Base-by-base conservation (phyloP, 2,797 vertebrate species). In the Masticophis lateralis region DNA sequence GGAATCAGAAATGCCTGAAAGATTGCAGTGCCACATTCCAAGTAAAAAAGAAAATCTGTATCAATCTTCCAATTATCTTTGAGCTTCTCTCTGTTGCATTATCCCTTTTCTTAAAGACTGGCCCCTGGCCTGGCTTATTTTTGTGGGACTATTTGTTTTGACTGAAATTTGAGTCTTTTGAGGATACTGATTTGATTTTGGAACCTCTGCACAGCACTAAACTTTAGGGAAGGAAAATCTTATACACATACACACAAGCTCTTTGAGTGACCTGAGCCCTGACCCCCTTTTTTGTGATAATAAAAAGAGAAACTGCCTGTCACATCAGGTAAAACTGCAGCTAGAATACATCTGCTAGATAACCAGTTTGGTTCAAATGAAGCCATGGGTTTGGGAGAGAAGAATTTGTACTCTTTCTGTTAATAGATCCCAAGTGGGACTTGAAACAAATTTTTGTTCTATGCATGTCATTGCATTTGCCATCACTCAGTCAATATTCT, bases 21-120 rank as follows among this genome's bases (percentile, higher is more conserved):
- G 0, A 1, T 93, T 69, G 69, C 69, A 1, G 60, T 4, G 7
- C 0, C 2, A 79, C 93, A 63, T 79, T 11, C 25, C 60, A 16
- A 22, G 1, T 69, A 18, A 89, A 90, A 32, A 13, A 59, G 16
- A 55, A 12, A 94, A 1, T n/a, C 43, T 89, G 13, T 0, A 20
- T 94, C 94, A 92, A 74, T 10, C n/a, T 90, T 66, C 74, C 57
- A 12, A 87, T 94, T 90, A 47, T 89, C 60, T 4, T 89, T 5
- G 86, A 79, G 88, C 91, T 16, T 5, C 87, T 61, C 27, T n/a
- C 11, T 32, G n/a, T 59, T 18, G 32, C n/a, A 37, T 27, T 14
- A 13, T 47, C 22, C 18, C 60, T 79, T 79, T n/a, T 9, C 27
- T 37, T 89, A 22, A 43, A 59, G 10, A 60, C 32, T 86, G 27